Conservation (phyloP, 35 echinoderm and acorn worm genomes). For the Acanthaster planci region DNA sequence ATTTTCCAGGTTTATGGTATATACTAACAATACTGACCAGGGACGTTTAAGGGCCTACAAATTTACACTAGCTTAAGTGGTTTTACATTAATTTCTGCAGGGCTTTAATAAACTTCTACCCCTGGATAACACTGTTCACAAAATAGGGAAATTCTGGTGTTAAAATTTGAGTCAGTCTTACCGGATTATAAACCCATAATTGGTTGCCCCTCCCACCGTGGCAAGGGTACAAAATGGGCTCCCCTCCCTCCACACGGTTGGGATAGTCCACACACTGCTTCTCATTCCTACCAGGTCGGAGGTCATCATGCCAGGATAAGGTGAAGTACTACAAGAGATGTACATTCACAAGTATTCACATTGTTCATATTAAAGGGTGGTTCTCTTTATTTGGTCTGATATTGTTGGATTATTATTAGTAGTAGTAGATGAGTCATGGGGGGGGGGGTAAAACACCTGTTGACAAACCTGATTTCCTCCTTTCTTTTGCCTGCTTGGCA, state of each 20-base stretch:
- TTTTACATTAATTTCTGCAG: neutral
- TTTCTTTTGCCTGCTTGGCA: neutral
- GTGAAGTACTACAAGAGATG: constrained; percentile 60
- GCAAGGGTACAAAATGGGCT: constrained; percentile 70
- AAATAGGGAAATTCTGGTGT: neutral
- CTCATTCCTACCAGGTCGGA: constrained; percentile 35
- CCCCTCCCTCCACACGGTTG: constrained; percentile 40
- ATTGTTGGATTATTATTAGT: too few relatives aligned
- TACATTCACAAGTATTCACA: too few relatives aligned
- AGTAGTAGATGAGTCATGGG: too few relatives aligned
- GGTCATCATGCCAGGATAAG: constrained; percentile 96
- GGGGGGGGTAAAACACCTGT: too few relatives aligned
- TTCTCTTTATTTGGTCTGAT: too few relatives aligned
- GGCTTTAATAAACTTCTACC: neutral
- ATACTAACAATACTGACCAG: too few relatives aligned
- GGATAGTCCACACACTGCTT: constrained; percentile 76
- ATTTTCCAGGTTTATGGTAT: too few relatives aligned
- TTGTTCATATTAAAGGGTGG: too few relatives aligned
- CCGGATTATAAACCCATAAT: constrained; percentile 78
- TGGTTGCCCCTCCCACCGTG: constrained; percentile 92
- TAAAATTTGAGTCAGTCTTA: constrained; percentile 41
- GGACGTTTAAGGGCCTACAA: too few relatives aligned
- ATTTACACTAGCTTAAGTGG: too few relatives aligned
- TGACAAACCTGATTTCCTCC: constrained; percentile 61
- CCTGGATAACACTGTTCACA: neutral